Base-by-base conservation (phyloP, 2,888 invertebrate genomes). In the Griposia aprilina region DNA sequence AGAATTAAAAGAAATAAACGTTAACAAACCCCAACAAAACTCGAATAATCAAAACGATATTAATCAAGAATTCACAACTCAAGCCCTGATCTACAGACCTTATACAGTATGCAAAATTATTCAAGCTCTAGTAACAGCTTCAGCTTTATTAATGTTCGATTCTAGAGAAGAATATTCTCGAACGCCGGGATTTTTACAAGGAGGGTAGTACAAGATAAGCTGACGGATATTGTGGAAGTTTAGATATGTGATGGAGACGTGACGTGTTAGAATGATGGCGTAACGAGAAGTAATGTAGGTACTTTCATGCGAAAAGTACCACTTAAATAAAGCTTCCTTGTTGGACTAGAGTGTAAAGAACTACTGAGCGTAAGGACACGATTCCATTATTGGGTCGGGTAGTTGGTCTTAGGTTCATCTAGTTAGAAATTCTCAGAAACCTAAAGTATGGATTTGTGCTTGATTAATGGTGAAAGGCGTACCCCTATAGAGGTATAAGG, bases 91-190 rank as follows among this genome's bases (percentile, higher is more conserved):
- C 50, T n/a, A 55, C 55, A 59, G 57, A 74, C 60, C 45, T 68
- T 76, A 78, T 74, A n/a, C 63, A 62, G 66, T 80, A 90, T 90
- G 88, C 84, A 87, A 88, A 90, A 81, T 87, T 89, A 91, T 90
- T 89, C 91, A 83, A 84, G 83, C 77, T 66, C 76, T 60, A 52
- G 72, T 80, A 77, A 83, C 82, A 72, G 81, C 60, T 81, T 80
- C 66, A 88, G 87, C 87, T 67, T 80, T 88, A 89, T 88, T 89
- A 88, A 88, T 89, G 88, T 82, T 89, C 88, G 81, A 84, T 88
- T 89, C 80, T 79, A 74, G 68, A 41, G 68, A 41, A 81, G 83
- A 87, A 86, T 80, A 83, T 83, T 89, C 76, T 65, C 3, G 68
- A 82, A 81, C 45, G 71, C 3, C 57, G 48, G 72, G 55, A 62